A percentile compares a stretch with the other conserved stretches of the same genome.
These are phyloP conservation scores for cattle (Bos taurus) DNA, from an alignment of 2,113 vertebrate genomes.

Conservation along the genomic window ARS-UCD2.0 NC_037338.1:95644501-95645000, in stretches of 20 bases:
- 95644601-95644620: not conserved
- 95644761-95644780: not conserved
- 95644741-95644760: not conserved
- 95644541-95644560: not conserved
- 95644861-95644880: not conserved
- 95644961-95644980: not conserved
- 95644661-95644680: not conserved
- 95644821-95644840: not conserved
- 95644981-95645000: constrained; percentile 27
- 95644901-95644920: constrained; percentile 18
- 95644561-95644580: not conserved
- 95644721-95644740: not conserved
- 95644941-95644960: not conserved
- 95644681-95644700: not conserved
- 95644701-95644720: not conserved
- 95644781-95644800: not conserved
- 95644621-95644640: not conserved
- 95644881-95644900: constrained; percentile 24
- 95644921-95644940: constrained; percentile 30
- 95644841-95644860: not conserved
- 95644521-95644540: not conserved
- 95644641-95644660: not conserved
- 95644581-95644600: not conserved
- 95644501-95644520: not conserved
- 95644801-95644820: not conserved